These are phyloP conservation scores for Thryonomys swinderianus DNA, from an alignment of 2,113 vertebrate species.

Conservation along the genomic window DNA sequence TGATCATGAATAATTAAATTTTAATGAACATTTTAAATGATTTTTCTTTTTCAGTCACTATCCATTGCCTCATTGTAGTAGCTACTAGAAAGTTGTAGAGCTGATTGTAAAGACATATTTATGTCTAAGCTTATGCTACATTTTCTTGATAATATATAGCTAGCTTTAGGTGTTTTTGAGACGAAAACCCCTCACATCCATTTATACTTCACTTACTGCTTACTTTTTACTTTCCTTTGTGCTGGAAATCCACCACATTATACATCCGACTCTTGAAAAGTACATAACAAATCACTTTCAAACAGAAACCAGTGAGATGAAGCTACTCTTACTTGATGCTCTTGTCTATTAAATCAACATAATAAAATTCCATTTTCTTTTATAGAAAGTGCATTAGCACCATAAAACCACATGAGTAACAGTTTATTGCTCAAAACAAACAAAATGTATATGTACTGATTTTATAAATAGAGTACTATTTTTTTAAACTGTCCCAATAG, in stretches of 20 bases:
- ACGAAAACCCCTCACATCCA: constrained; percentile 7
- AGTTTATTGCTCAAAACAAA: constrained; percentile 1
- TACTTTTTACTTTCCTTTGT: constrained; percentile 32
- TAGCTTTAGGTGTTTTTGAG: neutral
- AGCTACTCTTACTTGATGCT: neutral
- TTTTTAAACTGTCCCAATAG: neutral
- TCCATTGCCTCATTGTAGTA: neutral
- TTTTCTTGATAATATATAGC: neutral
- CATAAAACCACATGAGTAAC: neutral
- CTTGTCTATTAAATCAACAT: constrained; percentile 25
- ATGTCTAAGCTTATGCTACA: neutral
- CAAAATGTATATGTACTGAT: neutral
- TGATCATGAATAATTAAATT: neutral
- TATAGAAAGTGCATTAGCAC: neutral
- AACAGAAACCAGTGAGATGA: neutral
- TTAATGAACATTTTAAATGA: neutral
- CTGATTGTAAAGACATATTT: neutral
- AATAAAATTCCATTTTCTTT: constrained; percentile 35
- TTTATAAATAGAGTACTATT: neutral
- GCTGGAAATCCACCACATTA: constrained; percentile 3
- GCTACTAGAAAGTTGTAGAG: neutral
- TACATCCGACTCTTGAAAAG: neutral
- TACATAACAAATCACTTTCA: constrained; percentile 19
- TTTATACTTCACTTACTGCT: neutral
- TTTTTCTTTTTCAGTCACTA: neutral